These are phyloP conservation scores for Neodontobutis hainanensis DNA, from an alignment of 2,113 vertebrate species.

Conservation along the genomic window DNA sequence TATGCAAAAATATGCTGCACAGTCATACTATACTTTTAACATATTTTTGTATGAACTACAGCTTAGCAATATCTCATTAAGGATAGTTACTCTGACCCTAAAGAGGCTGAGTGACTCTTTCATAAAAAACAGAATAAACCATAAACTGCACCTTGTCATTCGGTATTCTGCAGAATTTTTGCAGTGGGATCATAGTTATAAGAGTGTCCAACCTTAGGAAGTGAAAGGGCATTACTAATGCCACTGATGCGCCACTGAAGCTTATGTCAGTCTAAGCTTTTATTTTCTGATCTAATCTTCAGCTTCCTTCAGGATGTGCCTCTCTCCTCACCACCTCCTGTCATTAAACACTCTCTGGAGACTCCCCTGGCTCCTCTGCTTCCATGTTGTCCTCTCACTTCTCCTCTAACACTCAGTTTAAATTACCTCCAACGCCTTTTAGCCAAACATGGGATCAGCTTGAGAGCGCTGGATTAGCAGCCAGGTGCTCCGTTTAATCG, in stretches of 20 bases:
- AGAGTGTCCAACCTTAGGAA: background rate
- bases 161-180: background rate
- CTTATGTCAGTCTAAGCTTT: background rate
- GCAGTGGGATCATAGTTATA: background rate
- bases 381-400: background rate
- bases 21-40: no score
- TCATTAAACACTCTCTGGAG: constrained; percentile 1
- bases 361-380: background rate
- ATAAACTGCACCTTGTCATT: background rate
- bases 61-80: no score
- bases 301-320: background rate
- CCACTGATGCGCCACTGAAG: background rate
- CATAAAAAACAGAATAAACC: background rate
- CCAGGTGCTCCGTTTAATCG: constrained; percentile 8
- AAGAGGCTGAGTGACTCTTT: no score
- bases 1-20: no score
- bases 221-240: background rate
- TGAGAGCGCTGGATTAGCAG: background rate
- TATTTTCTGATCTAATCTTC: background rate
- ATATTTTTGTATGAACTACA: no score
- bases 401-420: background rate
- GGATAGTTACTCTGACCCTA: no score
- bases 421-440: constrained; percentile 11
- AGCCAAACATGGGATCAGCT: constrained; percentile 8
- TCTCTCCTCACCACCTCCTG: constrained; percentile 1